Evolutionary conservation across 2,797 vertebrate species (phyloP), one percentile per base, ranked within the genome.

Genomic region (Novumbra hubbsi): DNA sequence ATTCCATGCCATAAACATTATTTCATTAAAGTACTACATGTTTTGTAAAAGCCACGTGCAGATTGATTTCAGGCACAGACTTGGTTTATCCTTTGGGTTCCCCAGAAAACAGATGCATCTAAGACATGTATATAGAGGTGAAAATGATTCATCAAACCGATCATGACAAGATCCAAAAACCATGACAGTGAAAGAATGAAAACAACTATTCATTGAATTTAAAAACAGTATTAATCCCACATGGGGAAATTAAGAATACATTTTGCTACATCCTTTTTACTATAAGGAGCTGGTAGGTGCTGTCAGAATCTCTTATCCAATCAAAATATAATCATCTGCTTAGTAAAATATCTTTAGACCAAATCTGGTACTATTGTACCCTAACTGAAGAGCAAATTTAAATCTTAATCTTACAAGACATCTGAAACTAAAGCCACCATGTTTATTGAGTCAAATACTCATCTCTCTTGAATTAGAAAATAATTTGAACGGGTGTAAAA

Each of bases 401-500:
- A 48, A 19, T 68, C 32, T 68, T n/a, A n/a, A 45, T 68, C 67
- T 14, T 5, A 48, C 24, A 17, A 49, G 14, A 68, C 70, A 80
- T 74, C 70, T 78, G 73, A 73, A 60, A 74, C 72, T 71, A 65
- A 65, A 73, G 78, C 80, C 83, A 82, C 76, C 73, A 68, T 78
- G 83, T 85, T 83, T 80, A 85, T 75, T 85, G 81, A 86, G 81
- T 73, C 80, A 85, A 85, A 79, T 60, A 24, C 55, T 21, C 55
- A 8, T 57, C n/a, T 21, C 55, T 60, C 55, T 60, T 60, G 9
- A 17, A 24, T 6, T 38, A 5, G 1, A 3, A 38, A 38, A 3
- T 11, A 2, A 60, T 27, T 24, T 60, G 9, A 60, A 60, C 24
- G 55, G 55, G 24, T 24, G 55, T 24, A 60, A 24, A 60, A 60